These are phyloP conservation scores for Euura lappo DNA, from an alignment of 1,140 invertebrate genomes.

Conservation along the genomic window DNA sequence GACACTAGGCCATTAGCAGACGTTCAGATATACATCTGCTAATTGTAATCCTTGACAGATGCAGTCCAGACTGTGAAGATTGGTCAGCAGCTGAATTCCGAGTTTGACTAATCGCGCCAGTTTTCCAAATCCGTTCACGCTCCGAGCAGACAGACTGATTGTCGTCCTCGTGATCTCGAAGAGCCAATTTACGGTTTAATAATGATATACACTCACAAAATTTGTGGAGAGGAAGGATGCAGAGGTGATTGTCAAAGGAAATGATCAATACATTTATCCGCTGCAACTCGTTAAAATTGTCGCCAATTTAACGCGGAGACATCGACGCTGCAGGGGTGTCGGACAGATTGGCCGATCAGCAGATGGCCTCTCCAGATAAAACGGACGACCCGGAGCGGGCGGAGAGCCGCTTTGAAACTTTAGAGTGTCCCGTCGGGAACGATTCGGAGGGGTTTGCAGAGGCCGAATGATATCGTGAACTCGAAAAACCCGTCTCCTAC, in stretches of 20 bases:
- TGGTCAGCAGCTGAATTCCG: background rate
- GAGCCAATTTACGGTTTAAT: background rate
- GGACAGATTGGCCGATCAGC: slow-evolving; percentile 1
- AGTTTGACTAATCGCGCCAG: background rate
- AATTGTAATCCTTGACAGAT: slow-evolving; percentile 47
- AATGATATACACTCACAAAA: too few relatives aligned
- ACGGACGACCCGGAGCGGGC: background rate
- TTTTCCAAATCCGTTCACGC: too few relatives aligned
- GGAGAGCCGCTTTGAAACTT: slow-evolving; percentile 1
- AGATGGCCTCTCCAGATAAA: slow-evolving; percentile 4
- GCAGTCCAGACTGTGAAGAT: slow-evolving; percentile 22
- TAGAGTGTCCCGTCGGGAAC: slow-evolving; percentile 6
- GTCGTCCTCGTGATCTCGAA: background rate
- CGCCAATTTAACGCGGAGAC: background rate
- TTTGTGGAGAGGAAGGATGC: too few relatives aligned
- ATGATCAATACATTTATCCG: too few relatives aligned
- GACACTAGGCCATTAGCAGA: background rate
- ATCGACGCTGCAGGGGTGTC: background rate
- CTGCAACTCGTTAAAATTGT: background rate
- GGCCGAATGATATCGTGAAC: background rate
- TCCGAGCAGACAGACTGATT: too few relatives aligned
- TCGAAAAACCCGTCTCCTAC: too few relatives aligned
- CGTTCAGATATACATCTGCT: slow-evolving; percentile 17
- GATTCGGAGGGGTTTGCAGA: background rate
- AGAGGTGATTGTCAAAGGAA: too few relatives aligned